phyloP scores from a whole-genome alignment of 2,888 invertebrate genomes.

The Volucella bombylans region DNA sequence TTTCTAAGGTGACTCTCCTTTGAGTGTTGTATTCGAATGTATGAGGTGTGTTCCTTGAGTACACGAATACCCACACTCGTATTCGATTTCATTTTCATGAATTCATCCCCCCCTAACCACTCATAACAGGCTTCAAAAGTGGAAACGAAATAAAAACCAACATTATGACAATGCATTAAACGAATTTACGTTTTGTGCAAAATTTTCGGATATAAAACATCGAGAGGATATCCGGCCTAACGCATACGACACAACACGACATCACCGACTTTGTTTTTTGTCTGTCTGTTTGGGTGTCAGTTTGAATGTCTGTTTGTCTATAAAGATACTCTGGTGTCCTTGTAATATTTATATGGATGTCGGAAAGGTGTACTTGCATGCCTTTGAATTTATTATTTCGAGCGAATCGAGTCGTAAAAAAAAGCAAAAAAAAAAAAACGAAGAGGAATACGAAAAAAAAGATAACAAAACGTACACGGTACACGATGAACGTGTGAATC shows the following conservation, averaged over 20 bases:
- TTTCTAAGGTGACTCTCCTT: neutral
- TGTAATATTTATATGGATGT: neutral
- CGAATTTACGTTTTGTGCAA: slow-evolving; percentile 55
- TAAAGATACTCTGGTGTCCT: no score
- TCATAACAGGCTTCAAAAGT: slow-evolving; percentile 3
- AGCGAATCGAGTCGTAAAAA: slow-evolving; percentile 58
- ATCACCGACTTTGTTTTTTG: neutral
- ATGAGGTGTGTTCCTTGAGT: neutral
- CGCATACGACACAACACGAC: slow-evolving; percentile 3
- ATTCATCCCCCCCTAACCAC: neutral
- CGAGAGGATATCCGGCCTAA: slow-evolving; percentile 56
- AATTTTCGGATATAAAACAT: slow-evolving; percentile 53
- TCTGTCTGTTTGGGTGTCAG: neutral
- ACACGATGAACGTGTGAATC: slow-evolving; percentile 26
- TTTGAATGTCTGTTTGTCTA: no score
- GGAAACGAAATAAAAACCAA: slow-evolving; percentile 39
- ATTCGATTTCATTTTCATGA: no score
- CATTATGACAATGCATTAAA: slow-evolving; percentile 64
- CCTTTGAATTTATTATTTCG: slow-evolving; percentile 61
- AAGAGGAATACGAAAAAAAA: slow-evolving; percentile 27
- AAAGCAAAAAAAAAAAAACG: neutral
- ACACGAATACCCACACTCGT: no score
- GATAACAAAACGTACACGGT: slow-evolving; percentile 33
- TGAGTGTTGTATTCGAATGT: neutral
- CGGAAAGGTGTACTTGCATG: slow-evolving; percentile 23